Percentiles rank a stretch among this genome's conserved stretches.
Evolutionary conservation across 2,113 vertebrate species (phyloP).

Genomic region (Crocuta crocuta): DNA sequence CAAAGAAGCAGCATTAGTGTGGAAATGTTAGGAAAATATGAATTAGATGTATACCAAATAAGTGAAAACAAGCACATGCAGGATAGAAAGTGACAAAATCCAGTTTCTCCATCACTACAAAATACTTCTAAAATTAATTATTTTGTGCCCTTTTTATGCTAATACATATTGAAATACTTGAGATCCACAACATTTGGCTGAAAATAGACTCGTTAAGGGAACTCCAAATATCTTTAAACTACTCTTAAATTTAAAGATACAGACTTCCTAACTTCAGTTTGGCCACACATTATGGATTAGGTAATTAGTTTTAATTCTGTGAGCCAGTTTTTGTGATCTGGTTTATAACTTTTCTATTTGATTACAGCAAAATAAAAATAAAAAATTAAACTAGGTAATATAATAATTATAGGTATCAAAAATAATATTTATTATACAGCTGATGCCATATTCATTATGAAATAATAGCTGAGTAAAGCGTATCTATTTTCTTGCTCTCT

Average conservation of each 20-base stretch:
- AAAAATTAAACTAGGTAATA: not conserved
- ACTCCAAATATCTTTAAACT: not conserved
- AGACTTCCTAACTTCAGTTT: slow-evolving; percentile 44
- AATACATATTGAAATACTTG: slow-evolving; percentile 20
- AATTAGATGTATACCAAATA: not conserved
- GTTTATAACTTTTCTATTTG: slow-evolving; percentile 27
- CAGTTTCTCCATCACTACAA: slow-evolving; percentile 30
- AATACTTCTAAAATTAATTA: slow-evolving; percentile 36
- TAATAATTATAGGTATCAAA: slow-evolving; percentile 40
- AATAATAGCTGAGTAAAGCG: not conserved
- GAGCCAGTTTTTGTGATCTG: not conserved
- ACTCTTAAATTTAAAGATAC: not conserved
- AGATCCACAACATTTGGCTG: not conserved
- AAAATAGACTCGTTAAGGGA: slow-evolving; percentile 4
- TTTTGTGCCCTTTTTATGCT: slow-evolving; percentile 42
- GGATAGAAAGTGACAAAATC: slow-evolving; percentile 6
- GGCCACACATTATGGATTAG: not conserved
- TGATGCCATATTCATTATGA: not conserved
- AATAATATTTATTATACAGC: not conserved
- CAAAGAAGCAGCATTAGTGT: not conserved
- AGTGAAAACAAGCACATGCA: not conserved
- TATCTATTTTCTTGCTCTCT: not conserved
- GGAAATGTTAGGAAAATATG: not conserved
- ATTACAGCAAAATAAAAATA: slow-evolving; percentile 7
- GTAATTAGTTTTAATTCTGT: slow-evolving; percentile 35